phyloP scores from a whole-genome alignment of 2,113 vertebrate genomes.

The Erythrocebus patas region DNA sequence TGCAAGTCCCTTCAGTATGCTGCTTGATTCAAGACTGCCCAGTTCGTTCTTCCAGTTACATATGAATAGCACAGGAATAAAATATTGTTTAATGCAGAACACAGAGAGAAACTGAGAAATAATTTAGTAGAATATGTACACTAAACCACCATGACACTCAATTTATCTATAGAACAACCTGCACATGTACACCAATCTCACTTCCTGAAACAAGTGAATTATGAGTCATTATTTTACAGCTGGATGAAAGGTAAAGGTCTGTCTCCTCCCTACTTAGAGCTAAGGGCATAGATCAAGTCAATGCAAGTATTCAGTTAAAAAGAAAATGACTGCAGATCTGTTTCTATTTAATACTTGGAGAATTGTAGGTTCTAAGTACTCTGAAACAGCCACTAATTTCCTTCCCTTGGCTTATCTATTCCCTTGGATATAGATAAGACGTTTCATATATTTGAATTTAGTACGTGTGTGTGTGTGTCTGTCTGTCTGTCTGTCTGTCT shows the following conservation, averaged over 20 bases:
- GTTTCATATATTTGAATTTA: neutral
- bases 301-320: neutral
- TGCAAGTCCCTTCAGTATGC: neutral
- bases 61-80: neutral
- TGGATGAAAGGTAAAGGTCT: neutral
- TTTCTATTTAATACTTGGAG: neutral
- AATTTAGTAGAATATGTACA: neutral
- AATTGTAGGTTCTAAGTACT: neutral
- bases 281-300: neutral
- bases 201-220: neutral
- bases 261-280: neutral
- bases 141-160: neutral
- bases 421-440: neutral
- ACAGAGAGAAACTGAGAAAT: neutral
- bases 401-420: neutral
- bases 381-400: neutral
- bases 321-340: neutral
- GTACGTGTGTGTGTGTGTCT: neutral
- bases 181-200: neutral
- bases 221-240: neutral
- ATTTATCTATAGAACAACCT: too few species aligned
- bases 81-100: neutral
- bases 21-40: neutral
- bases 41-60: neutral
- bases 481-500: neutral